Evolutionary conservation across 2,113 vertebrate species (phyloP).

Genomic region (Actinemys pallida): DNA sequence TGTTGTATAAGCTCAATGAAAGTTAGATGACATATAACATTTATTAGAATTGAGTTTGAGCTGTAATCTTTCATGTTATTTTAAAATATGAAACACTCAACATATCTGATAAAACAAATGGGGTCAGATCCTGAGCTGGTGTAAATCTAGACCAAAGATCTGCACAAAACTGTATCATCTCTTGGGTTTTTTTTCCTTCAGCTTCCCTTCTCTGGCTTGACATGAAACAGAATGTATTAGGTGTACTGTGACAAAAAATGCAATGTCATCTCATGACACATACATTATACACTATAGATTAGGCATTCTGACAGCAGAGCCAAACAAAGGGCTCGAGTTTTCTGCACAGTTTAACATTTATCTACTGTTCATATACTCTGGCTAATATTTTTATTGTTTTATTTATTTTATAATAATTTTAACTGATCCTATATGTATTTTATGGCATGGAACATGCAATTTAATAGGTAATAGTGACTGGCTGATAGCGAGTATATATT

Average conservation of each 20-base stretch:
- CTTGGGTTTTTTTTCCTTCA: background rate
- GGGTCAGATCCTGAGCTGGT: background rate
- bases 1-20: background rate
- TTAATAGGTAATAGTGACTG: background rate
- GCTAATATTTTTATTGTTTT: background rate
- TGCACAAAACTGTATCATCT: background rate
- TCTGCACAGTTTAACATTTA: background rate
- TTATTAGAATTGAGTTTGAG: slow-evolving; percentile 19
- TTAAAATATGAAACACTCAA: background rate
- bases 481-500: background rate
- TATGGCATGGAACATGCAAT: background rate
- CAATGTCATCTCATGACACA: background rate
- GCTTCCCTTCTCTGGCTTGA: background rate
- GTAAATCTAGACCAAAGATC: background rate
- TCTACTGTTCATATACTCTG: background rate
- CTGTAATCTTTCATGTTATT: background rate
- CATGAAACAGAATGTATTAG: background rate
- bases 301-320: background rate
- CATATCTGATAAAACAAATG: background rate
- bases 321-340: background rate
- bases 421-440: background rate
- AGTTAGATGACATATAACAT: background rate
- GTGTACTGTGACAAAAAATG: background rate
- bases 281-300: background rate
- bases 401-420: background rate